phyloP scores from a whole-genome alignment of 2,113 vertebrate species.

The Eulacestoma nigropectus region DNA sequence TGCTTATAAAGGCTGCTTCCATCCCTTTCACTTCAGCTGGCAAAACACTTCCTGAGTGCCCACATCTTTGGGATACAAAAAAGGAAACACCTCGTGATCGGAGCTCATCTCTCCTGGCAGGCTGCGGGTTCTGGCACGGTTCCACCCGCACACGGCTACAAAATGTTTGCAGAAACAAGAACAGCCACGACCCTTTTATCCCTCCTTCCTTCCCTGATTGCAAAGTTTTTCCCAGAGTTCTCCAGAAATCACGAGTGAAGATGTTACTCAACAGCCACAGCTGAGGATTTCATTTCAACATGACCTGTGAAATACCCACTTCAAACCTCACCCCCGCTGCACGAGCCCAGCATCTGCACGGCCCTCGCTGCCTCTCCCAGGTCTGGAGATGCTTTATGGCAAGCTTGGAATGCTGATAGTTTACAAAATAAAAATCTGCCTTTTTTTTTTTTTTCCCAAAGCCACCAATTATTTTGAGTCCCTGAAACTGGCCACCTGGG shows the following conservation, averaged over 20 bases:
- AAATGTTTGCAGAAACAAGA: neutral
- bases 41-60: neutral
- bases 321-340: rapidly evolving
- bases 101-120: neutral
- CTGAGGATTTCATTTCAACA: neutral
- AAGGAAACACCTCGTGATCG: rapidly evolving
- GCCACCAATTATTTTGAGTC: neutral
- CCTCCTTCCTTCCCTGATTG: rapidly evolving
- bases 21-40: neutral
- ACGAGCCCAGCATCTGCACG: neutral
- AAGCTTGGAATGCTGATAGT: neutral
- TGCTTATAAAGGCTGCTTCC: neutral
- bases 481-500: rapidly evolving
- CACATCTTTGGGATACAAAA: neutral
- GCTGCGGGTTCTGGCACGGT: neutral
- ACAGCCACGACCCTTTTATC: neutral
- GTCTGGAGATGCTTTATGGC: neutral
- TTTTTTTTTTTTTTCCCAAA: neutral
- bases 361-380: neutral
- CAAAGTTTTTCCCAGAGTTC: neutral
- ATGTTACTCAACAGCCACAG: neutral
- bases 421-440: neutral
- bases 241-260: neutral
- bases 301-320: neutral
- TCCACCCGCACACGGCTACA: neutral